These are phyloP conservation scores for Serrognathus titanus DNA, from an alignment of 2,888 invertebrate species.

Conservation along the genomic window DNA sequence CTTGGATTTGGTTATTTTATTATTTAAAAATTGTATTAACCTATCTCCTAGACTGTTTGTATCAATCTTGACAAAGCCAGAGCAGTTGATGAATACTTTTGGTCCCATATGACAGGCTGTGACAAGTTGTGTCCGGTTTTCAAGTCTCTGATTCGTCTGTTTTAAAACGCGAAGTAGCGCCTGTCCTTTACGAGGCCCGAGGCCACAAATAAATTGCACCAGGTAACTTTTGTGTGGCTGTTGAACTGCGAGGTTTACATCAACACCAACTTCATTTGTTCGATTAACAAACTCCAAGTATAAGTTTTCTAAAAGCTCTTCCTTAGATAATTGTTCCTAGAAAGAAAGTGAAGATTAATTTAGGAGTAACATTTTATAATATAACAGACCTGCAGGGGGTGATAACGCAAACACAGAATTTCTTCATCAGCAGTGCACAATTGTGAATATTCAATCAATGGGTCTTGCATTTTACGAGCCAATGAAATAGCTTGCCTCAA, in stretches of 20 bases:
- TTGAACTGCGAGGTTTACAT: constrained; percentile 89
- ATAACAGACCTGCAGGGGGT: constrained; percentile 65
- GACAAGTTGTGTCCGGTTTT: constrained; percentile 93
- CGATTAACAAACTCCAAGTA: constrained; percentile 90
- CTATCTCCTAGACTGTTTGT: constrained; percentile 90
- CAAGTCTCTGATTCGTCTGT: constrained; percentile 86
- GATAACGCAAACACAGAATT: constrained; percentile 89
- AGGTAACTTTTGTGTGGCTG: constrained; percentile 84
- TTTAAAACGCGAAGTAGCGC: constrained; percentile 82
- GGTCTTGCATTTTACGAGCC: constrained; percentile 91
- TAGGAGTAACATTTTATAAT: not conserved
- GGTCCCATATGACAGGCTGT: constrained; percentile 97
- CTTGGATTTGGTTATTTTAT: constrained; percentile 25
- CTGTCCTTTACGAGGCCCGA: constrained; percentile 93
- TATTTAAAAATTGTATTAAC: constrained; percentile 21
- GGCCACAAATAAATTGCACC: constrained; percentile 94
- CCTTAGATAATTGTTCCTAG: constrained; percentile 76
- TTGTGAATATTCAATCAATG: constrained; percentile 93
- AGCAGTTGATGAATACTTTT: constrained; percentile 93
- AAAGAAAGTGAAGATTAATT: constrained; percentile 2
- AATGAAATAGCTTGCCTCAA: constrained; percentile 91
- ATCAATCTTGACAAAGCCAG: constrained; percentile 98
- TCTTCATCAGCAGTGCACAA: constrained; percentile 95
- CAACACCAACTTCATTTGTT: constrained; percentile 97
- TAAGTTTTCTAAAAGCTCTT: constrained; percentile 80